Evolutionary conservation across 2,113 vertebrate species (phyloP).

Genomic region (Girardinichthys multiradiatus): DNA sequence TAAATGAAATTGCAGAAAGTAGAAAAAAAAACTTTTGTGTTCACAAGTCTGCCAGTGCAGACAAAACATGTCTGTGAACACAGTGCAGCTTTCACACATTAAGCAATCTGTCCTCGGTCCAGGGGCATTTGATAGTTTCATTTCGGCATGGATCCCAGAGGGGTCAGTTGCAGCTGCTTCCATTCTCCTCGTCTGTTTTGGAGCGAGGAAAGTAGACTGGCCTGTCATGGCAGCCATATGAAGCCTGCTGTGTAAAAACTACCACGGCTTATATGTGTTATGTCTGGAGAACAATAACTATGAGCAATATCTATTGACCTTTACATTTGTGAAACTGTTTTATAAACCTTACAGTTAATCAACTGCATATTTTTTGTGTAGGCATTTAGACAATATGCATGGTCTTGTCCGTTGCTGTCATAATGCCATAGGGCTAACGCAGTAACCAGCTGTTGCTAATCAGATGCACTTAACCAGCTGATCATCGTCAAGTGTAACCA

Average conservation of each 20-base stretch:
- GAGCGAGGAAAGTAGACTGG: constrained; percentile 52
- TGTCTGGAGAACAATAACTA: constrained; percentile 19
- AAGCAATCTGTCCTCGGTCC: constrained; percentile 75
- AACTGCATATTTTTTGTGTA: not conserved
- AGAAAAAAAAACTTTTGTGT: constrained; percentile 27
- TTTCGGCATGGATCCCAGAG: constrained; percentile 69
- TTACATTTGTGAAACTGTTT: constrained; percentile 19
- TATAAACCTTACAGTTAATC: not conserved
- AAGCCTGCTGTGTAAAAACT: constrained; percentile 57
- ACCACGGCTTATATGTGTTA: constrained; percentile 36
- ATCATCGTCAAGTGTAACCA: not conserved
- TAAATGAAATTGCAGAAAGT: constrained; percentile 33
- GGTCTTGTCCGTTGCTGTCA: not conserved
- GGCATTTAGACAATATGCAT: not conserved
- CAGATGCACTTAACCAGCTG: not conserved
- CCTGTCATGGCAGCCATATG: constrained; percentile 55
- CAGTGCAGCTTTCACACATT: constrained; percentile 74
- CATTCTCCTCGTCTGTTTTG: constrained; percentile 68
- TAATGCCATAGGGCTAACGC: not conserved
- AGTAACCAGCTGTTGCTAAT: not conserved
- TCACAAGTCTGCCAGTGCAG: constrained; percentile 65
- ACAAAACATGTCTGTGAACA: constrained; percentile 76
- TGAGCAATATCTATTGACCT: constrained; percentile 15
- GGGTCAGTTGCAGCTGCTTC: constrained; percentile 72
- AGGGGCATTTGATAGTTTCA: constrained; percentile 76